Evolutionary conservation across 2,797 vertebrate species (phyloP), one percentile per base, ranked within the genome.

Genomic region (Toxotes lorentzi): DNA sequence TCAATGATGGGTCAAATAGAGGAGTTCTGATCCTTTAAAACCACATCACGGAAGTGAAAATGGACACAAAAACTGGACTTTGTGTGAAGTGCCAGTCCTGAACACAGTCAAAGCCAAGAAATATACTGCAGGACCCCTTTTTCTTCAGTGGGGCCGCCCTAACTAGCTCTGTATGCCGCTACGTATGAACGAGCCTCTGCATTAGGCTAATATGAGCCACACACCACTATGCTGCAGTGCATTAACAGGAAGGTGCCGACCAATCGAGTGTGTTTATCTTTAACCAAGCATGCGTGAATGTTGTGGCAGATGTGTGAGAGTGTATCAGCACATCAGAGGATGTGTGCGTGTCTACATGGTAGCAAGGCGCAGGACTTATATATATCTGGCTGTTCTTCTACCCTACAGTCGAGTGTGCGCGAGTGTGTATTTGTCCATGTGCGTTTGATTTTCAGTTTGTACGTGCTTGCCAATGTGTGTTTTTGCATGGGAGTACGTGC

Each of bases 121-220:
- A 30, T 0, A 30, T 69, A 69, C 73, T 30, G 65, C 76, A 83
- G 48, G 70, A 58, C 68, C 62, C 65, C 40, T 41, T 35, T 27
- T 54, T 23, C 50, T 65, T 70, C 66, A 4, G 59, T 19, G 51
- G 27, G 57, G 68, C 76, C 64, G 51, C 41, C 41, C 72, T 35
- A 64, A 79, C 62, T 74, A 66, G 38, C 67, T 76, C 67, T 41
- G 61, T 73, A 62, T 43, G 74, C 56, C 50, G n/a, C 83, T 43
- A 50, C 65, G 81, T 78, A 48, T 48, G 53, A 82, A 71, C 45
- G 17, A 88, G 85, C 75, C 81, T 83, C 89, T 81, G 90, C 91
- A 89, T 90, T 90, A 85, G 62, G 82, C 85, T 87, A 91, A 90
- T 81, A 81, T 83, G 86, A 91, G 89, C 78, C 83, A 73, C 87